Evolutionary conservation across 1,140 invertebrate genomes (phyloP).

Genomic region (Drosophila aff.): DNA sequence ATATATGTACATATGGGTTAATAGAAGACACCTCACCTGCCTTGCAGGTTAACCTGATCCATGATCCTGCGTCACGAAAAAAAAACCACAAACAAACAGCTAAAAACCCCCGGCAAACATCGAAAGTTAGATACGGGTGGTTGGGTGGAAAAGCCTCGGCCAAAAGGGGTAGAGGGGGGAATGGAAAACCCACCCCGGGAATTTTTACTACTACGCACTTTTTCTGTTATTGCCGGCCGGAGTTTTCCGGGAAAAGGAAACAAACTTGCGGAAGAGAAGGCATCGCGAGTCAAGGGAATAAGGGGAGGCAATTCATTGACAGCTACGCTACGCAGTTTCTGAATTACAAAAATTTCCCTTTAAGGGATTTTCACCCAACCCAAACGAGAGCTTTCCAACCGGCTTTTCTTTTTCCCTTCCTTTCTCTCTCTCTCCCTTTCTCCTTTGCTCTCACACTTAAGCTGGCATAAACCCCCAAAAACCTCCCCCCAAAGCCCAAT

Average conservation of each 20-base stretch:
- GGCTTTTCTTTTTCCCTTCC: slow-evolving; percentile 36
- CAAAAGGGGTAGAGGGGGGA: slow-evolving; percentile 21
- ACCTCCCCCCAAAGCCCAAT: slow-evolving; percentile 32
- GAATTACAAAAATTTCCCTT: slow-evolving; percentile 48
- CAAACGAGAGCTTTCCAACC: slow-evolving; percentile 57
- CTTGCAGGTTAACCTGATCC: slow-evolving; percentile 13
- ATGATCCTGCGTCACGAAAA: slow-evolving; percentile 10
- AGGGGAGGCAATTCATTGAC: slow-evolving; percentile 12
- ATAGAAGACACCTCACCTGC: slow-evolving; percentile 11
- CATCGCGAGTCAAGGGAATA: slow-evolving; percentile 1
- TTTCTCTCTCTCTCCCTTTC: not conserved
- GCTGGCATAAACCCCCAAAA: slow-evolving; percentile 28
- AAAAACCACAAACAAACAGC: slow-evolving; percentile 13
- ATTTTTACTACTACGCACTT: slow-evolving; percentile 60
- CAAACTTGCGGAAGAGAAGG: slow-evolving; percentile 27
- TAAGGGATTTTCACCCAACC: slow-evolving; percentile 24
- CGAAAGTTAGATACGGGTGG: slow-evolving; percentile 38
- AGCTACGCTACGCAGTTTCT: slow-evolving; percentile 14
- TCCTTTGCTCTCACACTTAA: slow-evolving; percentile 47
- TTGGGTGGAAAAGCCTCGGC: slow-evolving; percentile 49
- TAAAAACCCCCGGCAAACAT: slow-evolving; percentile 2
- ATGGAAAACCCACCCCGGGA: slow-evolving; percentile 55
- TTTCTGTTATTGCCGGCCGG: slow-evolving; percentile 68
- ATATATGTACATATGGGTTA: not conserved
- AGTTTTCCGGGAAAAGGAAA: slow-evolving; percentile 40